Base-by-base conservation (phyloP, 2,888 invertebrate species). In the Stenolophus ochropezus region DNA sequence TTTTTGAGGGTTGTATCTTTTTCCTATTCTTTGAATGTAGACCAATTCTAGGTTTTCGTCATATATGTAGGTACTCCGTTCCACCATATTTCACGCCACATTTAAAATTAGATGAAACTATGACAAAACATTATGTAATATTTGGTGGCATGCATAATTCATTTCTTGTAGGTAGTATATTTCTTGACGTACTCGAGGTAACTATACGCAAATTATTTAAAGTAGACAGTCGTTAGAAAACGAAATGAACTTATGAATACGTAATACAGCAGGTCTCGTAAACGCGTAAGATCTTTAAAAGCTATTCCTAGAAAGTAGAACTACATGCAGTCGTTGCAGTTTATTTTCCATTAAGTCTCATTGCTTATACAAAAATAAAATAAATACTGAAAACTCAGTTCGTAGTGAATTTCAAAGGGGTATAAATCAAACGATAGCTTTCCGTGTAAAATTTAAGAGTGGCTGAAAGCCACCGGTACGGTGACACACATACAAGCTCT, bases 401-500 rank as follows among this genome's bases (percentile, higher is more conserved):
- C n/a, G n/a, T 61, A 25, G n/a, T 25, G 61, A 20, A 33, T 69
- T 69, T 69, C 47, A 69, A 42, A 69, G 47, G 42, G 14, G 47
- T 21, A 73, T 73, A 49, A 73, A 73, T 73, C 73, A 73, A 47
- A 73, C 49, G 49, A 49, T 49, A 73, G 73, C 47, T 73, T 49
- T 20, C 49, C 23, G 49, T 49, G 49, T 49, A 49, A 73, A 49
- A 73, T 73, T 73, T 73, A 73, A 73, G 53, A 23, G 53, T 53
- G 33, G 53, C 23, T 53, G 53, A 75, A 73, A 49, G 49, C 49
- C 25, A 14, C 51, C 8, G 53, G 27, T 23, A 51, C 53, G 53
- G 75, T 53, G 75, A 75, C 75, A 75, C 75, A 51, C 53, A 53
- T 53, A 51, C 53, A 75, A 53, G 25, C 75, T 51, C 75, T 75